Conservation (phyloP, 2,888 invertebrate species). For the Temnothorax ravouxi region DNA sequence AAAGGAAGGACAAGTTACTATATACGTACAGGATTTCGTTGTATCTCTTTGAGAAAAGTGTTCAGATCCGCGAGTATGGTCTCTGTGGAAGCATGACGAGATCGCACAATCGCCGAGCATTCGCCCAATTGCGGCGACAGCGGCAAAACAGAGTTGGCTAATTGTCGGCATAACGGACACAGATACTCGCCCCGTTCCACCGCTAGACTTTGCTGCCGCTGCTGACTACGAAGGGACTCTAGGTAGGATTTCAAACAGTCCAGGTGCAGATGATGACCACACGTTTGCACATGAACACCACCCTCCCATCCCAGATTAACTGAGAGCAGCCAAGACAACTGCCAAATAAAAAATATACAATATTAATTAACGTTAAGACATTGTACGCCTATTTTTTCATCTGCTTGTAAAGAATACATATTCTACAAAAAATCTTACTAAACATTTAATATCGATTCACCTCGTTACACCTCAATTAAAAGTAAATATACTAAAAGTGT, state of each 20-base stretch:
- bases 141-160: constrained; percentile 96
- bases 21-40: constrained; percentile 89
- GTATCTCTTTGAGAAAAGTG: constrained; percentile 90
- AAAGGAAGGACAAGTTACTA: not conserved
- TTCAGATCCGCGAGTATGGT: constrained; percentile 87
- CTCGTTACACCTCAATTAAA: not conserved
- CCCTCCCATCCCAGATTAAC: constrained; percentile 95
- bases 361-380: constrained; percentile 8
- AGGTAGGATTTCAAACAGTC: constrained; percentile 97
- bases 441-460: not conserved
- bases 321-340: constrained; percentile 93
- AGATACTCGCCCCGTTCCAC: constrained; percentile 95
- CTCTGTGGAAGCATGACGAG: constrained; percentile 87
- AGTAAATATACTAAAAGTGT: not conserved
- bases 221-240: constrained; percentile 93
- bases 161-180: constrained; percentile 97
- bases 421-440: not conserved
- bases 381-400: not conserved
- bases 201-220: constrained; percentile 92
- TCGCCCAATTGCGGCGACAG: constrained; percentile 91
- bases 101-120: constrained; percentile 89
- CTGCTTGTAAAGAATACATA: not conserved
- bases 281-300: constrained; percentile 97
- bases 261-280: constrained; percentile 98
- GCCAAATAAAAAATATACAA: constrained; percentile 52